Percentiles rank a stretch among this genome's conserved stretches.
Conservation (phyloP, 2,797 vertebrate species). For the Pseudochromis fuscus region DNA sequence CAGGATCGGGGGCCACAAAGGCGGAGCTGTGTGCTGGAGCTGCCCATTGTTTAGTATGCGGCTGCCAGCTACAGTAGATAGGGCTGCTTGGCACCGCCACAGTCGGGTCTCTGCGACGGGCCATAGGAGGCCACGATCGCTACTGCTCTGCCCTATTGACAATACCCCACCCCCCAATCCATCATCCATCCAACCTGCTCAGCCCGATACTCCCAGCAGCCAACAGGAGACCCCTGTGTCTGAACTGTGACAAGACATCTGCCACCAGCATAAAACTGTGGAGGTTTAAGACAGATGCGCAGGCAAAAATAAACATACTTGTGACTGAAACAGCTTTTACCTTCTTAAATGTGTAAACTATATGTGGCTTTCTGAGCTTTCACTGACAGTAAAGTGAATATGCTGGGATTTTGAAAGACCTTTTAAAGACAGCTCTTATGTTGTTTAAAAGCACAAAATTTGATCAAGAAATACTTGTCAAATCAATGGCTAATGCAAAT, state of each 20-base stretch:
- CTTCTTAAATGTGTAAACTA: no score
- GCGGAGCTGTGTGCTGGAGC: conserved; percentile 61
- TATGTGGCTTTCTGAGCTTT: no score
- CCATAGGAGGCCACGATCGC: conserved; percentile 18
- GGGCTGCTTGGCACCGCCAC: conserved; percentile 72
- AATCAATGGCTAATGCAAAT: no score
- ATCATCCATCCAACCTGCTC: neutral
- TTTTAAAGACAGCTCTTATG: no score
- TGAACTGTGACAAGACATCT: conserved; percentile 20
- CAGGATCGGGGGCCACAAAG: conserved; percentile 60
- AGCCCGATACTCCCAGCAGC: conserved; percentile 6
- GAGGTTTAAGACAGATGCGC: neutral
- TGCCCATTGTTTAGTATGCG: conserved; percentile 71
- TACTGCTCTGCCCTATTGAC: conserved; percentile 13
- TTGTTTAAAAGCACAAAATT: no score
- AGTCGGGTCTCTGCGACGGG: conserved; percentile 34
- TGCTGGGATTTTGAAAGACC: no score
- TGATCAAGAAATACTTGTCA: no score
- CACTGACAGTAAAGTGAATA: no score
- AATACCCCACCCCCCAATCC: conserved; percentile 10
- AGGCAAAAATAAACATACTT: neutral
- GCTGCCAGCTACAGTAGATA: conserved; percentile 67
- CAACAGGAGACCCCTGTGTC: neutral
- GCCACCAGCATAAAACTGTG: conserved; percentile 2
- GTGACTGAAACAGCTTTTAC: no score